Base-by-base conservation (phyloP, 2,797 vertebrate species). In the Scarus forsteni region DNA sequence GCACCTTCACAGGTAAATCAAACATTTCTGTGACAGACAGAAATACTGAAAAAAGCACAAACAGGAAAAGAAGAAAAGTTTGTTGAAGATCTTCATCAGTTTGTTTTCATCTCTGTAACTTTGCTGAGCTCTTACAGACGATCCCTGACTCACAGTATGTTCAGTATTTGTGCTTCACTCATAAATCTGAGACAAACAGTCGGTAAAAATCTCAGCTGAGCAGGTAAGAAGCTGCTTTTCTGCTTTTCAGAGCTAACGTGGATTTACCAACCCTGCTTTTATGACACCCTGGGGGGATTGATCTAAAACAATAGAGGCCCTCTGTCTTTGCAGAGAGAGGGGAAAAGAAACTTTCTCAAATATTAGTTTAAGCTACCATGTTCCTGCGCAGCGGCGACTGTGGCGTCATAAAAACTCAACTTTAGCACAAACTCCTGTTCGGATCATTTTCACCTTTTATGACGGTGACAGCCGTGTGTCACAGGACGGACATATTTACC, bases 261-360 rank as follows among this genome's bases (percentile, higher is more conserved):
- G 60, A 76, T 84, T 78, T 74, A 75, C 55, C 60, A 83, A 85
- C 78, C 18, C 61, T 50, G 65, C 61, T 39, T 87, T 85, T 80
- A 76, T 65, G 71, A 81, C 83, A 75, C 60, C 78, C 70, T 78
- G 38, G 0, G 73, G 71, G 70, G 55, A 60, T 72, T 77, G 35
- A 66, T 83, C 76, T 71, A 58, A 77, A 81, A 89, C 82, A 86
- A 86, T 81, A 73, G 85, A 62, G 64, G 43, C 59, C 80, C 50
- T 85, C 78, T 84, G 75, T 72, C 64, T 81, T 38, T 61, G 51
- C 35, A 70, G 35, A 69, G 50, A 48, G 50, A 16, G 57, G 1
- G 38, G 18, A 3, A 39, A 0, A 53, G 4, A 19, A 58, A 45
- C 19, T n/a, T 59, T 27, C 50, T 77, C 58, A 84, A 79, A 84